Evolutionary conservation across 2,113 vertebrate species (phyloP).

Genomic region (Pelecanoides urinatrix): DNA sequence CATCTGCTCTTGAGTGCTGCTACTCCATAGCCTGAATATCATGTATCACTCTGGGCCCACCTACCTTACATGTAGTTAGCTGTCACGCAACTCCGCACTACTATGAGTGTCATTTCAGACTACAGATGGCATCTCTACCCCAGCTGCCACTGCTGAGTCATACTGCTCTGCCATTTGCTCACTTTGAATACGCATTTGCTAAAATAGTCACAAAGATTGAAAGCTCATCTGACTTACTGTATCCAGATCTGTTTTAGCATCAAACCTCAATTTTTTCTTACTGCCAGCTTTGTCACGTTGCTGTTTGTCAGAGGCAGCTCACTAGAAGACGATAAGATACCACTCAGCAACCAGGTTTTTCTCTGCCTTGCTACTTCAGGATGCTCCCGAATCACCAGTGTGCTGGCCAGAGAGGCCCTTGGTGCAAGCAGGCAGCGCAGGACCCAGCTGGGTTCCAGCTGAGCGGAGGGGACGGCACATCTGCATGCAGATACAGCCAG

Average conservation of each 20-base stretch:
- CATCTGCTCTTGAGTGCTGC: conserved; percentile 23
- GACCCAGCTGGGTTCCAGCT: neutral
- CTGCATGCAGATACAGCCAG: accelerated
- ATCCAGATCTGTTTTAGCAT: neutral
- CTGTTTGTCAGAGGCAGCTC: neutral
- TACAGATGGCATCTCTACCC: conserved; percentile 48
- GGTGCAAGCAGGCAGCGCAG: neutral
- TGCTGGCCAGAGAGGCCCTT: neutral
- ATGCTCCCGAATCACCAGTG: neutral
- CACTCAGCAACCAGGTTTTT: neutral
- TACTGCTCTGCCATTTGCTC: conserved; percentile 14
- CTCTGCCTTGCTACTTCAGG: neutral
- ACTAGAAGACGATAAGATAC: neutral
- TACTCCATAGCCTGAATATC: neutral
- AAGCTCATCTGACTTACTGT: conserved; percentile 38
- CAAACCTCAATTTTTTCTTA: neutral
- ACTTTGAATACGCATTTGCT: neutral
- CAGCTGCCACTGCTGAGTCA: conserved; percentile 59
- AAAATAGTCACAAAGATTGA: neutral
- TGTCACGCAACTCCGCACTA: neutral
- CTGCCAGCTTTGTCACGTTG: neutral
- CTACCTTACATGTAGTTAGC: neutral
- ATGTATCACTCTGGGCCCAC: neutral
- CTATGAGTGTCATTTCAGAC: neutral
- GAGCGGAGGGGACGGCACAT: neutral